A percentile compares a stretch with the other conserved stretches of the same genome.
phyloP scores from a whole-genome alignment of 2,113 vertebrate species.

The Lontra canadensis region DNA sequence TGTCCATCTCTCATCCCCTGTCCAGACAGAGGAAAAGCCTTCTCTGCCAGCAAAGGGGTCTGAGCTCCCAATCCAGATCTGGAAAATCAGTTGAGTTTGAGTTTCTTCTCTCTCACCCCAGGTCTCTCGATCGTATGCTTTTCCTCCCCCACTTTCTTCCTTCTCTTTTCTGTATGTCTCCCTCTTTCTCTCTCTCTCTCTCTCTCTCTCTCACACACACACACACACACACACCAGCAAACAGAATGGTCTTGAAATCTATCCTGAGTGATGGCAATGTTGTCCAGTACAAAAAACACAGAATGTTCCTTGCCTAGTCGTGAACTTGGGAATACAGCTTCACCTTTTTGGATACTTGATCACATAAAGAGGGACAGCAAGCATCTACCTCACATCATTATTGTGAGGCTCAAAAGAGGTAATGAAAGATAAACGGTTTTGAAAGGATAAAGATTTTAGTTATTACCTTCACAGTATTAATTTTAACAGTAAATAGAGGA shows the following conservation, averaged over 20 bases:
- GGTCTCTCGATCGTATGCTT: neutral
- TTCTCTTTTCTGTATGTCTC: neutral
- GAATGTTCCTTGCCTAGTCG: neutral
- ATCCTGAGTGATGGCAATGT: neutral
- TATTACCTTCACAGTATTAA: neutral
- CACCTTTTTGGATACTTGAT: neutral
- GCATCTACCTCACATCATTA: neutral
- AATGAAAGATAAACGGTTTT: neutral
- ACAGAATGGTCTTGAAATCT: neutral
- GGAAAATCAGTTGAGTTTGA: neutral
- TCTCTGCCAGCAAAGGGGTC: neutral
- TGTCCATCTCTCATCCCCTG: neutral
- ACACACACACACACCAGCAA: neutral
- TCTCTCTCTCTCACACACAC: neutral
- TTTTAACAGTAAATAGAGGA: neutral
- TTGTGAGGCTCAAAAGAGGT: neutral
- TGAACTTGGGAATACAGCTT: neutral
- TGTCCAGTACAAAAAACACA: neutral
- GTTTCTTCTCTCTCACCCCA: neutral
- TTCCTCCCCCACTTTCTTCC: neutral
- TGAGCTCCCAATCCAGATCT: neutral
- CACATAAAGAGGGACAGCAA: neutral
- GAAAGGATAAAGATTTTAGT: neutral
- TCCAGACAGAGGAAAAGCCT: conserved; percentile 13
- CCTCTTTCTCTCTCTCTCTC: neutral